Conservation (phyloP, 2,888 invertebrate species). For the Epinotia bilunana region DNA sequence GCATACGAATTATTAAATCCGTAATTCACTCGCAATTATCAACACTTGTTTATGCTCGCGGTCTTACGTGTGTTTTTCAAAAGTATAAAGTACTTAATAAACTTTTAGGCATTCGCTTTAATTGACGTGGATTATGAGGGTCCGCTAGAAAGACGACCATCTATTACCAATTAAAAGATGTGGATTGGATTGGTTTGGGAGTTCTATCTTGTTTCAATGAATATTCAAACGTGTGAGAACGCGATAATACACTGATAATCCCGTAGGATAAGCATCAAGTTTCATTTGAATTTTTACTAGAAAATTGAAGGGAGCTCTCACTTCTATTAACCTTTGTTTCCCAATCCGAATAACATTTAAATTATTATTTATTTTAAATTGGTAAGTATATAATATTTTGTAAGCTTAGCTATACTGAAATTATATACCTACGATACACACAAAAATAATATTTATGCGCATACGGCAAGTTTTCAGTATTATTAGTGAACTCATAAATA, state of each 20-base stretch:
- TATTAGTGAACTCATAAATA: constrained; percentile 30
- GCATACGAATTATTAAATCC: constrained; percentile 27
- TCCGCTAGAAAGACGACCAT: not conserved
- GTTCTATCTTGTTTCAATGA: no score
- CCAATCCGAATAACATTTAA: no score
- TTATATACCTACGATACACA: not conserved
- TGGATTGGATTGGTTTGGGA: no score
- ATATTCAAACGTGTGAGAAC: no score
- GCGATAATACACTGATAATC: no score
- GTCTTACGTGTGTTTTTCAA: not conserved
- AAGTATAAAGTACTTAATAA: not conserved
- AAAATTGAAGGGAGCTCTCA: not conserved
- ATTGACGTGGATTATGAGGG: not conserved
- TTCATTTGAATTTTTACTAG: no score
- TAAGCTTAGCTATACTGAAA: not conserved
- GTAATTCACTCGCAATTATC: constrained; percentile 16
- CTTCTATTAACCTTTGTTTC: no score
- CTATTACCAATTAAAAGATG: no score
- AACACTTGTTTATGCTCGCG: constrained; percentile 1
- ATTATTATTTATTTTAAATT: no score
- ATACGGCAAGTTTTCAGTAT: not conserved
- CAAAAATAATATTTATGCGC: not conserved
- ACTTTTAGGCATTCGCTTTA: not conserved
- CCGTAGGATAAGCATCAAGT: no score
- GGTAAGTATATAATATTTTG: not conserved